phyloP scores from a whole-genome alignment of 1,140 invertebrate species.

The Yoshiicerus persimilis region DNA sequence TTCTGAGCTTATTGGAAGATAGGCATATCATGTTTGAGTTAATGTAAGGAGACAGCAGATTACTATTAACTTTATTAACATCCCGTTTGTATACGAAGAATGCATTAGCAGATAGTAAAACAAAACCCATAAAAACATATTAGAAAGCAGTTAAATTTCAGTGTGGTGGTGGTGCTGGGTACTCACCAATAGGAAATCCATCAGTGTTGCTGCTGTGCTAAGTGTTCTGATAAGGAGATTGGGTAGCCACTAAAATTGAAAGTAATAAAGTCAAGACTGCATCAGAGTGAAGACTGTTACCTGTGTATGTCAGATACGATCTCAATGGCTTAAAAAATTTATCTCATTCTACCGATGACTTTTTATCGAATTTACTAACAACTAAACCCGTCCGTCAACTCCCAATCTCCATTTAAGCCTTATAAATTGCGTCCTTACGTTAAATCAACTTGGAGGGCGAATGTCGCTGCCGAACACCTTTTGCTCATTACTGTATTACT shows the following conservation, averaged over 20 bases:
- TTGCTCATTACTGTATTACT: background rate
- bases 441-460: background rate
- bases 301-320: background rate
- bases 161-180: background rate
- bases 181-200: background rate
- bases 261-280: background rate
- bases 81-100: background rate
- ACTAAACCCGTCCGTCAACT: conserved; percentile 2
- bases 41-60: background rate
- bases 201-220: background rate
- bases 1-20: background rate
- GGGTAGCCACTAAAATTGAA: background rate
- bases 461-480: background rate
- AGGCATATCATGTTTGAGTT: background rate
- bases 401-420: conserved; percentile 7
- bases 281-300: background rate
- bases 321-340: background rate
- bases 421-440: background rate
- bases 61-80: background rate
- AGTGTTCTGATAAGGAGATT: background rate
- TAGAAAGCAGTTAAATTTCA: background rate
- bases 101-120: background rate
- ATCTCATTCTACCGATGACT: background rate
- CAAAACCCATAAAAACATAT: background rate
- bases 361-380: background rate